Evolutionary conservation across 53 echinoderm and acorn worm species (phyloP).

Genomic region (Luidia sarsii): DNA sequence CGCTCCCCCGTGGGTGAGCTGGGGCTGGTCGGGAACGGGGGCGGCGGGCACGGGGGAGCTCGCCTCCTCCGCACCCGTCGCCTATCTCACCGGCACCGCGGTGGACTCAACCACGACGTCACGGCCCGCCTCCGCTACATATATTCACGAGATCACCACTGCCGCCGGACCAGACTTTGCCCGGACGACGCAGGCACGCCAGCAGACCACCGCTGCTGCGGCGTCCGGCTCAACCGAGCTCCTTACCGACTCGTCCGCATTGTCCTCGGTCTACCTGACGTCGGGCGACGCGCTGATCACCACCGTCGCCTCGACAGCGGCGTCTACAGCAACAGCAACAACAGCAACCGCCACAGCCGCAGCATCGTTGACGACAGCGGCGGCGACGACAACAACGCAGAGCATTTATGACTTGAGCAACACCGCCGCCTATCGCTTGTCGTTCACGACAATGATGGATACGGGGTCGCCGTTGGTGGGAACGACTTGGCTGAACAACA

Average conservation of each 20-base stretch:
- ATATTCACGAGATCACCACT: slow-evolving; percentile 36
- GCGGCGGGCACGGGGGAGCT: slow-evolving; percentile 5
- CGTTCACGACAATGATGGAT: slow-evolving; percentile 45
- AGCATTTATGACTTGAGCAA: slow-evolving; percentile 23
- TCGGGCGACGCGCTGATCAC: background rate
- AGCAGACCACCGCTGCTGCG: slow-evolving; percentile 12
- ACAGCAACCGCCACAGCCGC: too few species aligned
- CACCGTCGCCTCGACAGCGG: slow-evolving; percentile 19
- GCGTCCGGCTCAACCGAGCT: too few species aligned
- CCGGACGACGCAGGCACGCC: background rate
- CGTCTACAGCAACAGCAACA: too few species aligned
- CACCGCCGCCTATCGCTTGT: background rate
- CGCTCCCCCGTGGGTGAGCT: slow-evolving; percentile 26
- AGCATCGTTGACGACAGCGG: too few species aligned
- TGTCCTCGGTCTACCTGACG: background rate
- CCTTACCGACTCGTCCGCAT: background rate
- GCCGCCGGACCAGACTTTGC: background rate
- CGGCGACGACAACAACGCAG: too few species aligned
- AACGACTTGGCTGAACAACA: slow-evolving; percentile 33
- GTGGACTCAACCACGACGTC: slow-evolving; percentile 49
- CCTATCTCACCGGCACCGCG: slow-evolving; percentile 34
- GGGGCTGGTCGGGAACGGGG: slow-evolving; percentile 36
- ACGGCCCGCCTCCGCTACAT: slow-evolving; percentile 38
- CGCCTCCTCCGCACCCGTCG: slow-evolving; percentile 5
- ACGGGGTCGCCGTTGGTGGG: slow-evolving; percentile 6